Conservation (phyloP, 2,797 vertebrate species). For the Gymnoscopelus microlampas region DNA sequence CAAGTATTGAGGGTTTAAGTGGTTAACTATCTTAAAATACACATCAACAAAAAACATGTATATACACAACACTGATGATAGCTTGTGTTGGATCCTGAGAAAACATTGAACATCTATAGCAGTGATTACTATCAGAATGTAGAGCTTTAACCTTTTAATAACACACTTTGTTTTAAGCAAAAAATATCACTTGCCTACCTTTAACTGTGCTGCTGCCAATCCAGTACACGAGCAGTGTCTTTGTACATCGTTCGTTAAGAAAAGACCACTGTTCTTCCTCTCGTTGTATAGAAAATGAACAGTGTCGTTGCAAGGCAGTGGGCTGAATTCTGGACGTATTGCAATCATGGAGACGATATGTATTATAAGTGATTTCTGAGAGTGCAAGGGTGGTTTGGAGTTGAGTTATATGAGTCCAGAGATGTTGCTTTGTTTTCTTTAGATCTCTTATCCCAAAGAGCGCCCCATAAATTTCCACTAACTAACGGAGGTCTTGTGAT, state of each 20-base stretch:
- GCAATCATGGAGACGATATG: slow-evolving; percentile 25
- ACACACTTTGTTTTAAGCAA: no score
- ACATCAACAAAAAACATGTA: no score
- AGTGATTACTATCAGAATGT: no score
- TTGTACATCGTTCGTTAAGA: background rate
- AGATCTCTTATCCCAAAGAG: slow-evolving; percentile 64
- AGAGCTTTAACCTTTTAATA: no score
- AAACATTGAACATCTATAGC: no score
- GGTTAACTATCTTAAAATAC: no score
- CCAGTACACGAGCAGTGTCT: background rate
- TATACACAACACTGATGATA: no score
- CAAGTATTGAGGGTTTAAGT: no score
- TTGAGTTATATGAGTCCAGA: slow-evolving; percentile 41
- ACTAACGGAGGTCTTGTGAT: slow-evolving; percentile 50
- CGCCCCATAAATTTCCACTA: slow-evolving; percentile 55
- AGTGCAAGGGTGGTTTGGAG: slow-evolving; percentile 22
- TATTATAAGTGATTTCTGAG: slow-evolving; percentile 31
- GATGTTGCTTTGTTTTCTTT: slow-evolving; percentile 48
- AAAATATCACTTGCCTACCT: no score
- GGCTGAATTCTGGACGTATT: slow-evolving; percentile 28
- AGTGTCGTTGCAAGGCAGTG: slow-evolving; percentile 1
- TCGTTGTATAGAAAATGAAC: slow-evolving; percentile 14
- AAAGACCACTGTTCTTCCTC: background rate
- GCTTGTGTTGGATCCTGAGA: no score
- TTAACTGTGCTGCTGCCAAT: no score